Evolutionary conservation across 2,888 invertebrate species (phyloP).

Genomic region (Thumatha senex): DNA sequence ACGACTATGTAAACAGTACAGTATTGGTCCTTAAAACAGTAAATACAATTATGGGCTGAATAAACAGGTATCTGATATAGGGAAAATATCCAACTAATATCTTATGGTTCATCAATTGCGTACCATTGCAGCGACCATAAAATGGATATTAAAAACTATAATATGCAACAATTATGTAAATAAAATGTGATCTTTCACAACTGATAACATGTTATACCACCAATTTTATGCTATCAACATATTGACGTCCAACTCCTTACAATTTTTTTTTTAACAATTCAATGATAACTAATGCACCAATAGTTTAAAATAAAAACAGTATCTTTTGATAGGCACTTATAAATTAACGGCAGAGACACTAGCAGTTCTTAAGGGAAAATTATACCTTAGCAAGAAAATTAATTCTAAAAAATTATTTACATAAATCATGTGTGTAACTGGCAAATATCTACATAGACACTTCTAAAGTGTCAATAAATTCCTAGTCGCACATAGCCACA

Average conservation of each 20-base stretch:
- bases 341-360: slow-evolving; percentile 55
- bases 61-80: slow-evolving; percentile 37
- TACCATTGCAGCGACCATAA: slow-evolving; percentile 30
- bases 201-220: slow-evolving; percentile 14
- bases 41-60: slow-evolving; percentile 49
- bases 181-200: slow-evolving; percentile 30
- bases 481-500: slow-evolving; percentile 58
- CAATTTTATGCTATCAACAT: slow-evolving; percentile 23
- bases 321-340: slow-evolving; percentile 57
- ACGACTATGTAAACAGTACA: slow-evolving; percentile 58
- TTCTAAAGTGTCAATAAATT: slow-evolving; percentile 61
- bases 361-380: slow-evolving; percentile 54
- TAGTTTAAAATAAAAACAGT: slow-evolving; percentile 41
- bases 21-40: slow-evolving; percentile 69
- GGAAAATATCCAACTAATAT: slow-evolving; percentile 59
- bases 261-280: slow-evolving; percentile 27
- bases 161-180: slow-evolving; percentile 19
- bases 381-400: slow-evolving; percentile 54
- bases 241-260: slow-evolving; percentile 24
- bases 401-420: slow-evolving; percentile 62
- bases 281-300: slow-evolving; percentile 47
- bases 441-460: slow-evolving; percentile 71
- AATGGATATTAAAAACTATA: slow-evolving; percentile 19
- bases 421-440: slow-evolving; percentile 58
- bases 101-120: slow-evolving; percentile 39